Evolutionary conservation across 2,888 invertebrate genomes (phyloP).

Genomic region (Hydraecia micacea): DNA sequence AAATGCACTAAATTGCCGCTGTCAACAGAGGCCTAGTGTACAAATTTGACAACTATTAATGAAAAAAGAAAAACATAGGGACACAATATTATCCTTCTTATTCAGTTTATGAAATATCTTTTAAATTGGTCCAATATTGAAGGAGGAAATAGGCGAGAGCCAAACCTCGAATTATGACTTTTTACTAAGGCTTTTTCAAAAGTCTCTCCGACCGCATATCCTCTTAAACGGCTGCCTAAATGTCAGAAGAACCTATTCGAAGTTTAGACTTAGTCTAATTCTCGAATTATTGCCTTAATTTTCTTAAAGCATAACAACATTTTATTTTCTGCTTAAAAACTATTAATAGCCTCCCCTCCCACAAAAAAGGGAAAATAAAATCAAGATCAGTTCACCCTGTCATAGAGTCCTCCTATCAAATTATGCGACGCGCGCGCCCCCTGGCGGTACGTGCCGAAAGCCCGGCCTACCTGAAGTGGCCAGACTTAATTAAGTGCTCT

Average conservation of each 20-base stretch:
- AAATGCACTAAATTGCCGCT: no score
- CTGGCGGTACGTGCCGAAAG: conserved; percentile 59
- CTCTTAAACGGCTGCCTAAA: not conserved
- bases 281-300: not conserved
- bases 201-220: no score
- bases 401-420: conserved; percentile 53
- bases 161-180: no score
- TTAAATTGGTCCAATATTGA: no score
- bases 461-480: conserved; percentile 56
- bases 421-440: conserved; percentile 54
- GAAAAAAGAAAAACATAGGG: no score
- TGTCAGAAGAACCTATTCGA: not conserved
- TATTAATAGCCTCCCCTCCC: not conserved
- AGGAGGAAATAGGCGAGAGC: no score
- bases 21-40: no score
- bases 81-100: no score
- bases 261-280: not conserved
- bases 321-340: not conserved
- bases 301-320: not conserved
- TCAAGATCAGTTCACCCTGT: conserved; percentile 30
- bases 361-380: conserved; percentile 12
- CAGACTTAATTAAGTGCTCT: conserved; percentile 65
- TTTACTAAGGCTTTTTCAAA: no score
- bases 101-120: no score
- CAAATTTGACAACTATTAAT: no score